phyloP scores from a whole-genome alignment of 2,113 vertebrate genomes.

The Phyllopteryx taeniolatus region DNA sequence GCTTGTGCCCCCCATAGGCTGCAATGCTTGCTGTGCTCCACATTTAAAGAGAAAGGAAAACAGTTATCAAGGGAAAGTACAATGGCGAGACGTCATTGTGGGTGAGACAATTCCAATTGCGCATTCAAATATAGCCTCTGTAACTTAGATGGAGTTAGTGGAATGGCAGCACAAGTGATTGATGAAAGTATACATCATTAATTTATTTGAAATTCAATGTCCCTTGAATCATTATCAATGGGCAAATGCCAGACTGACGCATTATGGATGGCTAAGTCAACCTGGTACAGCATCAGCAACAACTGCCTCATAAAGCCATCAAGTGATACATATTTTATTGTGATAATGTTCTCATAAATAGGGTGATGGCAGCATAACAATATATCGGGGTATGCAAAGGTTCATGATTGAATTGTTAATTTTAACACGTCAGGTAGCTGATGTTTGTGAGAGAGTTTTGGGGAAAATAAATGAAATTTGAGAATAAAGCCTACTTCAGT shows the following conservation, averaged over 20 bases:
- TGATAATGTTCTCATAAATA: not conserved
- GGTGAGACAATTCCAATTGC: not conserved
- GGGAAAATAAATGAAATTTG: not conserved
- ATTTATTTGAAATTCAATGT: not conserved
- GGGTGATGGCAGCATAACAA: no score
- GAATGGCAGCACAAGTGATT: not conserved
- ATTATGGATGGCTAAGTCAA: not conserved
- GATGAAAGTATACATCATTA: not conserved
- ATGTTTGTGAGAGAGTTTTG: not conserved
- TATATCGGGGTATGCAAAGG: no score
- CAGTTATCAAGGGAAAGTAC: not conserved
- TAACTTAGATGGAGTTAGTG: not conserved
- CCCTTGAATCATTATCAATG: not conserved
- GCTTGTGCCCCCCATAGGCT: no score
- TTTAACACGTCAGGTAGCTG: not conserved
- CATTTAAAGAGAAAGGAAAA: not conserved
- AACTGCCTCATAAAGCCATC: not conserved
- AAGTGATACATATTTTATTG: not conserved
- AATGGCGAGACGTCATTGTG: not conserved
- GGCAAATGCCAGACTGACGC: not conserved
- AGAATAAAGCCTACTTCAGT: conserved; percentile 79
- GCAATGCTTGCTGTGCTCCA: no score
- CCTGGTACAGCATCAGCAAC: not conserved
- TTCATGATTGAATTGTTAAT: not conserved
- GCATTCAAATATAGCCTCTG: not conserved